Conservation (phyloP, 2,888 invertebrate genomes). For the Trachelus troglodyta region DNA sequence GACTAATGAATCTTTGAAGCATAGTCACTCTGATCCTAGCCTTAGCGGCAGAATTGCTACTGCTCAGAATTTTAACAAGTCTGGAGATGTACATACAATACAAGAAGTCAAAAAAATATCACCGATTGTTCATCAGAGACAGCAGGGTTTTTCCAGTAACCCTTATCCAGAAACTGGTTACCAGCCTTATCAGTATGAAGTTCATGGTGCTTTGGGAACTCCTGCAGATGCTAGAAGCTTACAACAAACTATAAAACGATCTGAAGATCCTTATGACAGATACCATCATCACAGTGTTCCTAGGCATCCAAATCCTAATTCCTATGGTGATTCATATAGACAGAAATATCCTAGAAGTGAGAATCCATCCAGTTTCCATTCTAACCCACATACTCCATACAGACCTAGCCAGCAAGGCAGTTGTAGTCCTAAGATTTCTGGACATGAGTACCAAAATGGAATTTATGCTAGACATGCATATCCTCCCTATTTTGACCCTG, state of each 20-base stretch:
- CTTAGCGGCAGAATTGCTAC: constrained; percentile 3
- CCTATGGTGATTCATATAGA: background rate
- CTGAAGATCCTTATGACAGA: background rate
- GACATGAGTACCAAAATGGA: background rate
- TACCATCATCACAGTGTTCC: background rate
- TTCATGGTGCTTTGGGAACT: background rate
- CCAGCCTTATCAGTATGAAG: background rate
- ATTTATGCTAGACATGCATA: constrained; percentile 12
- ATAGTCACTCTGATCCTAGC: constrained; percentile 17
- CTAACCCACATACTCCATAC: background rate
- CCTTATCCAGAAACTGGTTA: background rate
- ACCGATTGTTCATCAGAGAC: background rate
- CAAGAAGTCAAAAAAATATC: background rate
- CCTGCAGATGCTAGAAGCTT: background rate
- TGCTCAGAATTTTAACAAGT: background rate
- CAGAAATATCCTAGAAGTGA: background rate
- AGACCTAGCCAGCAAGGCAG: background rate
- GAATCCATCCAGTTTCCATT: background rate
- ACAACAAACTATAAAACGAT: background rate
- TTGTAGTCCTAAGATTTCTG: background rate
- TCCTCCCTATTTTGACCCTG: constrained; percentile 14
- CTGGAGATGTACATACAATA: background rate
- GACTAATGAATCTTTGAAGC: constrained; percentile 12
- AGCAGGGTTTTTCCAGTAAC: background rate
- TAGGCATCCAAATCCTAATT: background rate